Evolutionary conservation across 1,140 invertebrate genomes (phyloP), one percentile per base, ranked within the genome.

Genomic region (Lysiphlebus fabarum): DNA sequence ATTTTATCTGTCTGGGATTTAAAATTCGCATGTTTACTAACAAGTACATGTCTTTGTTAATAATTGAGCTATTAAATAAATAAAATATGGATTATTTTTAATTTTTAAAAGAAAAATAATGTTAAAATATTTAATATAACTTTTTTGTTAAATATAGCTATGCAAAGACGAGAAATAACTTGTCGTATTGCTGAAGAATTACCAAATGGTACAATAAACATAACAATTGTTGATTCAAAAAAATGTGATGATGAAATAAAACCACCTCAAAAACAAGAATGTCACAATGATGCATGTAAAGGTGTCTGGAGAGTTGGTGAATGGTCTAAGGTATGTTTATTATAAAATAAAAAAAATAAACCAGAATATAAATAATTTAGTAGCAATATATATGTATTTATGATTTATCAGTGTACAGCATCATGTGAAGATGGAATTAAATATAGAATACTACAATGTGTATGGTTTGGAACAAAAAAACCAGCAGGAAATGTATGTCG

Each of bases 401-500:
- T 36, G 26, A 34, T 59, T n/a, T 61, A 71, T 47, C 66, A 94
- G 91, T 95, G 92, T 72, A 84, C 86, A 63, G 90, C 89, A 47
- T 76, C 83, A 5, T 95, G 92, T 71, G 78, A 81, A 45, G 83
- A 83, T 26, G 92, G 92, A 2, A 85, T 90, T 47, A 90, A 91
- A 75, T 92, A 91, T 68, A 83, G 92, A 65, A 88, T 90, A 65
- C 78, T 95, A 41, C 88, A 92, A 67, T 96, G 93, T 74, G 91
- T 93, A 51, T 95, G 92, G 92, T 88, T 85, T 66, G 88, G 88
- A 42, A 89, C 87, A 12, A 87, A 89, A 67, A 85, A 88, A 67
- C 85, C 90, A 33, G 91, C 92, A 7, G 91, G 89, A 11, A 89
- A 89, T 66, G 89, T 89, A 14, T 94, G 92, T 75, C 83, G 86